phyloP scores from a whole-genome alignment of 2,888 invertebrate genomes.

The Drosophila prostipennis region DNA sequence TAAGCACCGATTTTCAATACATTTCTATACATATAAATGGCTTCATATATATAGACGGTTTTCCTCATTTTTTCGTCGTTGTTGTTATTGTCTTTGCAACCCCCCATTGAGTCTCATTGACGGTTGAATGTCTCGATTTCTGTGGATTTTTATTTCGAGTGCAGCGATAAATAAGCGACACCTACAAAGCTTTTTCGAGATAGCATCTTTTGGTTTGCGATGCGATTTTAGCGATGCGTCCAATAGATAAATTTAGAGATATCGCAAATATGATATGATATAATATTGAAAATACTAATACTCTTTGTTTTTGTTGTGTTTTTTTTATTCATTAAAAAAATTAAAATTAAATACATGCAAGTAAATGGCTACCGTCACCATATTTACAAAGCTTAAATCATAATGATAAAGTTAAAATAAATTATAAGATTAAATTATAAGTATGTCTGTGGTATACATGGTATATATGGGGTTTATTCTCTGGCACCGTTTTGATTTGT shows the following conservation, averaged over 20 bases:
- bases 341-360: slow-evolving; percentile 38
- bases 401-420: slow-evolving; percentile 33
- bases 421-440: slow-evolving; percentile 28
- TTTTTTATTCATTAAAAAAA: slow-evolving; percentile 26
- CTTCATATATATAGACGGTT: slow-evolving; percentile 20
- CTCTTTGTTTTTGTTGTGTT: neutral
- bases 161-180: slow-evolving; percentile 25
- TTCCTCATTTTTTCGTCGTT: slow-evolving; percentile 1
- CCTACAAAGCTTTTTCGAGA: slow-evolving; percentile 20
- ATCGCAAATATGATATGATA: neutral
- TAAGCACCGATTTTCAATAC: slow-evolving; percentile 79
- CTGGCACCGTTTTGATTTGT: slow-evolving; percentile 70
- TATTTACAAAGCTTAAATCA: slow-evolving; percentile 55
- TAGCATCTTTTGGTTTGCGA: slow-evolving; percentile 24
- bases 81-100: neutral
- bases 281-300: neutral
- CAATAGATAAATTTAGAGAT: slow-evolving; percentile 9
- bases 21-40: slow-evolving; percentile 35
- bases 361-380: slow-evolving; percentile 27
- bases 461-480: slow-evolving; percentile 10
- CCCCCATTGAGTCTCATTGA: slow-evolving; percentile 26
- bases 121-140: slow-evolving; percentile 42
- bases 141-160: slow-evolving; percentile 10
- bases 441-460: slow-evolving; percentile 32
- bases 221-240: slow-evolving; percentile 4